Conservation (phyloP, 2,888 invertebrate genomes). For the Aromia moschata region DNA sequence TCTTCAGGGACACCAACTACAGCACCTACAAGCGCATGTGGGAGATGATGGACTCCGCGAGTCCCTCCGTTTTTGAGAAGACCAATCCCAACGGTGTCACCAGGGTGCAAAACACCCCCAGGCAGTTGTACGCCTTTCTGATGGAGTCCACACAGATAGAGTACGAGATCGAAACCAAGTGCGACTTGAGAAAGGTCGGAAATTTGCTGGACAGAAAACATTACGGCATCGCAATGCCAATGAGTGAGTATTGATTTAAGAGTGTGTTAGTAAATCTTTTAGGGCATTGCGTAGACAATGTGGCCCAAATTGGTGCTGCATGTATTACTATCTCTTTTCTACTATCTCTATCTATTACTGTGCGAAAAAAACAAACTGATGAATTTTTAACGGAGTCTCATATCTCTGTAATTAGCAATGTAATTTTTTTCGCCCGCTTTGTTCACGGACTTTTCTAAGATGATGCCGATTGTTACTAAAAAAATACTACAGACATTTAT, state of each 20-base stretch:
- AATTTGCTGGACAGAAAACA: conserved; percentile 87
- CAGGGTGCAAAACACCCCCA: conserved; percentile 80
- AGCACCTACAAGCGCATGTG: conserved; percentile 52
- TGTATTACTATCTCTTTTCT: too few relatives aligned
- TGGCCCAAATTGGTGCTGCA: too few relatives aligned
- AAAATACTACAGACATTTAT: too few relatives aligned
- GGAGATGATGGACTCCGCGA: conserved; percentile 77
- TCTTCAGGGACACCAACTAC: conserved; percentile 46
- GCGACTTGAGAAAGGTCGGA: conserved; percentile 85
- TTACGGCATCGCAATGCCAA: conserved; percentile 92
- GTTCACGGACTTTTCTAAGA: too few relatives aligned
- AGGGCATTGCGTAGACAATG: too few relatives aligned
- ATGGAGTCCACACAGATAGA: conserved; percentile 98
- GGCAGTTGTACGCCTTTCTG: conserved; percentile 87
- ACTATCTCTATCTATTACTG: too few relatives aligned
- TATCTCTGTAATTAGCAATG: neutral
- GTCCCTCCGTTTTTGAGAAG: conserved; percentile 82
- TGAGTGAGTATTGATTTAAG: conserved; percentile 70
- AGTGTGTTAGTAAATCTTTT: too few relatives aligned
- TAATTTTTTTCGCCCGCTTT: too few relatives aligned
- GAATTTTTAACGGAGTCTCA: neutral
- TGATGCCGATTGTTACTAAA: too few relatives aligned
- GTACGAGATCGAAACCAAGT: conserved; percentile 86
- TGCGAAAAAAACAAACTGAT: too few relatives aligned
- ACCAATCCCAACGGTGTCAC: conserved; percentile 88